Evolutionary conservation across 2,113 vertebrate species (phyloP).

Genomic region (Cynopterus brachyotis): DNA sequence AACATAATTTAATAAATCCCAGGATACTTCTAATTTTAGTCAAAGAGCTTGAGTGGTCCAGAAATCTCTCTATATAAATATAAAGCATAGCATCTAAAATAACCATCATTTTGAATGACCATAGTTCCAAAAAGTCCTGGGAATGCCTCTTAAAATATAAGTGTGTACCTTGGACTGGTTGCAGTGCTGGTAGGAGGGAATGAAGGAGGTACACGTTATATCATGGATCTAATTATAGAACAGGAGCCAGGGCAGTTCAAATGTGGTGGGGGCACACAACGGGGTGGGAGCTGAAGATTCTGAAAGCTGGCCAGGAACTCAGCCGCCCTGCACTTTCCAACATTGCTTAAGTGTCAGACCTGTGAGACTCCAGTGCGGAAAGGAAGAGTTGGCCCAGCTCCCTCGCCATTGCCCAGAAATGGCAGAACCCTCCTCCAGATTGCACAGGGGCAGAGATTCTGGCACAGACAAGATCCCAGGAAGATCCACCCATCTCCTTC

Average conservation of each 20-base stretch:
- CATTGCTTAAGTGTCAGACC: background rate
- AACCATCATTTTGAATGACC: background rate
- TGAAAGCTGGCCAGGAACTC: background rate
- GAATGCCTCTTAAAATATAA: conserved; percentile 13
- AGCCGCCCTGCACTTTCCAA: background rate
- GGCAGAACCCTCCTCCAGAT: background rate
- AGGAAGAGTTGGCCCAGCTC: background rate
- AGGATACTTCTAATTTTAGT: background rate
- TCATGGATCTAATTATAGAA: background rate
- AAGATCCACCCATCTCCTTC: background rate
- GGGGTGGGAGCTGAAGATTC: background rate
- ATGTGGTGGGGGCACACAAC: background rate
- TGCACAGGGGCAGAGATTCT: background rate
- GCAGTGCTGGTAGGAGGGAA: background rate
- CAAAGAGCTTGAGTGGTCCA: conserved; percentile 19
- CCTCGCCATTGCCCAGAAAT: background rate
- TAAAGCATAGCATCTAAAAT: conserved; percentile 45
- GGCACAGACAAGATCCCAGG: background rate
- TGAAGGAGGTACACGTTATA: background rate
- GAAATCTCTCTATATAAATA: conserved; percentile 62
- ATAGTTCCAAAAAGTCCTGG: background rate
- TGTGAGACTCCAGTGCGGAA: background rate
- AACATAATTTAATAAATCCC: conserved; percentile 57
- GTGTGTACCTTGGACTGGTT: background rate
- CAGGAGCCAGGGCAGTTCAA: background rate